phyloP scores from a whole-genome alignment of 2,797 vertebrate species.

The Neosalanx taihuensis region DNA sequence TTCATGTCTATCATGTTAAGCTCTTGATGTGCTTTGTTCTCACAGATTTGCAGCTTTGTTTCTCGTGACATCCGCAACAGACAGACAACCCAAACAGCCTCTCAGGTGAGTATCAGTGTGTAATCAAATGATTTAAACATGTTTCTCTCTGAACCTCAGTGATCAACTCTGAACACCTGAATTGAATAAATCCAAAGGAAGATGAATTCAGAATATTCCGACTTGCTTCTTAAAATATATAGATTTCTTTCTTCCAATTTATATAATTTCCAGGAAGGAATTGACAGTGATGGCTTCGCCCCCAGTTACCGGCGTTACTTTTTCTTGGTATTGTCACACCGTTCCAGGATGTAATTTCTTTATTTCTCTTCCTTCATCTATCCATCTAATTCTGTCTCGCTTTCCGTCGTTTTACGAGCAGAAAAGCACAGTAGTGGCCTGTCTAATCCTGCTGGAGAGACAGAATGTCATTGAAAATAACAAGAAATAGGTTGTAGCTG shows the following conservation, averaged over 20 bases:
- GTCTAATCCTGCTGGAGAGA: slow-evolving; percentile 60
- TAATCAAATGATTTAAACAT: too few relatives aligned
- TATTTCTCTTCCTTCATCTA: not conserved
- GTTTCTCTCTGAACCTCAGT: too few relatives aligned
- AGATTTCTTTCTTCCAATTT: not conserved
- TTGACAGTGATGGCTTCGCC: too few relatives aligned
- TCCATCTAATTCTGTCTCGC: not conserved
- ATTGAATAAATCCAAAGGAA: too few relatives aligned
- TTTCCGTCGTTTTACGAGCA: slow-evolving; percentile 29
- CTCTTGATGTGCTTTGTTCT: slow-evolving; percentile 58
- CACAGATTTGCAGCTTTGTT: slow-evolving; percentile 46
- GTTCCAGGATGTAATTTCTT: slow-evolving; percentile 8
- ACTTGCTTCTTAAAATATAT: too few relatives aligned
- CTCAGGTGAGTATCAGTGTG: not conserved
- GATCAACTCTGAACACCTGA: too few relatives aligned
- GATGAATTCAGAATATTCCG: too few relatives aligned
- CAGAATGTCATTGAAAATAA: slow-evolving; percentile 52
- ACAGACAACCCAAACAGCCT: not conserved
- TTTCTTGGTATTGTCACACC: slow-evolving; percentile 13
- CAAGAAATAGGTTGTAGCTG: slow-evolving; percentile 48
- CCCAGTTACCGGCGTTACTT: slow-evolving; percentile 22
- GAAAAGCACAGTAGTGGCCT: slow-evolving; percentile 52
- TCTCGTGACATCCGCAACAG: not conserved
- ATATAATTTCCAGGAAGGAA: not conserved
- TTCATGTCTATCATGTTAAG: slow-evolving; percentile 72